Percentiles rank a stretch among this genome's conserved stretches.
Evolutionary conservation across 2,113 vertebrate species (phyloP).

Genomic region (Ornithorhynchus anatinus): DNA sequence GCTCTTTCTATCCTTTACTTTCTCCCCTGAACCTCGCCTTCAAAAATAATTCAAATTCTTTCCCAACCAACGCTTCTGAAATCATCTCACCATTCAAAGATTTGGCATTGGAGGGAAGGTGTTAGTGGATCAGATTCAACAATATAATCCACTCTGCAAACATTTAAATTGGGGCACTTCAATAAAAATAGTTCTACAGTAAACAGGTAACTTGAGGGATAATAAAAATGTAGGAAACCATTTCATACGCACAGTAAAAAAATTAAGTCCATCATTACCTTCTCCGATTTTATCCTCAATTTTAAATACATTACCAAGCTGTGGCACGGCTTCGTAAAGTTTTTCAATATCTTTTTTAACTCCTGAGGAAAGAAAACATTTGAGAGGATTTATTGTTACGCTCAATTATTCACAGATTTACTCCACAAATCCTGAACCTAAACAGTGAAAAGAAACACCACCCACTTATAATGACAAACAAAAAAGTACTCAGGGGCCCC

Average conservation of each 20-base stretch:
- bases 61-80: no score
- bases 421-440: constrained; percentile 3
- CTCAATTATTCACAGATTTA: constrained; percentile 2
- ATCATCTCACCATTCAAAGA: no score
- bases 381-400: constrained; percentile 5
- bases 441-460: constrained; percentile 22
- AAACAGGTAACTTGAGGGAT: background rate
- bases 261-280: constrained; percentile 72
- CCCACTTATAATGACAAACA: background rate
- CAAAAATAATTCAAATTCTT: no score
- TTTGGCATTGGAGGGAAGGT: background rate
- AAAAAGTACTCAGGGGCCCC: background rate
- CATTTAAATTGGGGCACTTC: constrained; percentile 13
- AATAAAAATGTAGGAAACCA: background rate
- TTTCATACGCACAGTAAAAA: constrained; percentile 21
- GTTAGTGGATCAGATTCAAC: background rate
- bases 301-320: constrained; percentile 85
- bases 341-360: constrained; percentile 85
- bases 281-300: constrained; percentile 94
- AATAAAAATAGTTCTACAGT: constrained; percentile 24
- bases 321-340: constrained; percentile 89
- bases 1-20: no score
- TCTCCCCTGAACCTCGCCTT: no score
- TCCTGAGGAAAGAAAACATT: constrained; percentile 63
- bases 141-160: background rate